phyloP scores from a whole-genome alignment of 30 jellyfish, hydroid and myxozoan genomes.

The Nemopilema nomurai region DNA sequence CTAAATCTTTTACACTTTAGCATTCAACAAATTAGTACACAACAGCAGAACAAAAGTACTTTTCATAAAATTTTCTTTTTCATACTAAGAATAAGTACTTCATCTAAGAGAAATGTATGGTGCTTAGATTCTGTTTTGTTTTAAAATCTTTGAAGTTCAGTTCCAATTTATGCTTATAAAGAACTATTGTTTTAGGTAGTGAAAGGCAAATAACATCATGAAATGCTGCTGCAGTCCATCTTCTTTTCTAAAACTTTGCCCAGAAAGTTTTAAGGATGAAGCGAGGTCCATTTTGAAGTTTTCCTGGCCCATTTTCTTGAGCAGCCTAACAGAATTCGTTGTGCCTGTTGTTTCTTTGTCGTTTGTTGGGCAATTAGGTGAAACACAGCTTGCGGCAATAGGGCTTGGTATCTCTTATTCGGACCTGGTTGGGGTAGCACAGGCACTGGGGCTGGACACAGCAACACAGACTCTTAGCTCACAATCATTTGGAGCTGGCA shows the following conservation, averaged over 20 bases:
- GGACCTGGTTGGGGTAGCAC: slow-evolving; percentile 52
- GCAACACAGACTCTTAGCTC: slow-evolving; percentile 69
- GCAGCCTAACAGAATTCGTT: slow-evolving; percentile 32
- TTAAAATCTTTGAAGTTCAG: too few species aligned
- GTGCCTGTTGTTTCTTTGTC: slow-evolving; percentile 47
- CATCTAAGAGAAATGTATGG: too few species aligned
- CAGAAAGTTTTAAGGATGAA: slow-evolving; percentile 41
- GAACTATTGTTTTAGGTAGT: too few species aligned
- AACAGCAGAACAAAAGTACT: too few species aligned
- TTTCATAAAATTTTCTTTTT: too few species aligned
- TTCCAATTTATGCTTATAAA: too few species aligned
- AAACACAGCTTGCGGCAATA: slow-evolving; percentile 70
- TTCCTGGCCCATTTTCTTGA: slow-evolving; percentile 59
- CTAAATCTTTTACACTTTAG: too few species aligned
- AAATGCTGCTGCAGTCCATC: background rate
- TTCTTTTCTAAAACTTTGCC: slow-evolving; percentile 7
- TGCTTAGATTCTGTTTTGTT: too few species aligned
- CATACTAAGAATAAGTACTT: too few species aligned
- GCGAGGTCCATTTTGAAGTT: slow-evolving; percentile 23
- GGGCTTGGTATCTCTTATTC: slow-evolving; percentile 67
- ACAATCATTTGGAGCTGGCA: slow-evolving; percentile 76
- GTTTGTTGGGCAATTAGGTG: slow-evolving; percentile 69
- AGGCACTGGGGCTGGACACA: slow-evolving; percentile 44
- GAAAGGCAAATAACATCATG: background rate
- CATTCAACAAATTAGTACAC: too few species aligned